These are phyloP conservation scores for Notechis scutatus DNA, from an alignment of 2,113 vertebrate species.

Conservation along the genomic window DNA sequence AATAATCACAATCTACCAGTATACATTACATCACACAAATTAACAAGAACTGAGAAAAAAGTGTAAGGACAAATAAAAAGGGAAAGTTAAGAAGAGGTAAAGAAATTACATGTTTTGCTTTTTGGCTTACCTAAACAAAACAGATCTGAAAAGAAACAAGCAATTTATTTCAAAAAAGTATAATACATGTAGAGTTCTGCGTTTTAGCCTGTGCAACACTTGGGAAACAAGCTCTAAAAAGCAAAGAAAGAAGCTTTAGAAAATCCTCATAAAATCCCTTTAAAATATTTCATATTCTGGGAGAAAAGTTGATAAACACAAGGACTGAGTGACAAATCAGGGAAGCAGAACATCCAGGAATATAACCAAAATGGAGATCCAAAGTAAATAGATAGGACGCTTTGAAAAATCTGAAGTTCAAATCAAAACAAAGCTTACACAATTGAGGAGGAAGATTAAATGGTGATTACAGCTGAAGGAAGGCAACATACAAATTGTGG, in stretches of 20 bases:
- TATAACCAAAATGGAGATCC: constrained; percentile 33
- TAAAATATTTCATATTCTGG: constrained; percentile 32
- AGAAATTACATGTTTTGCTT: background rate
- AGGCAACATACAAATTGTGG: constrained; percentile 18
- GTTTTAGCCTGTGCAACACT: background rate
- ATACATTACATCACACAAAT: background rate
- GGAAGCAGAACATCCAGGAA: constrained; percentile 21
- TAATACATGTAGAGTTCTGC: background rate
- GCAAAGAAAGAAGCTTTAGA: constrained; percentile 25
- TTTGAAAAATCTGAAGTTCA: constrained; percentile 38
- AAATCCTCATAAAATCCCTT: background rate
- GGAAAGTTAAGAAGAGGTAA: background rate
- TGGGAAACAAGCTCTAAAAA: constrained; percentile 16
- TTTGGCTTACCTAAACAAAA: background rate
- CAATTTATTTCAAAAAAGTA: constrained; percentile 24
- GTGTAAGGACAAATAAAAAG: background rate
- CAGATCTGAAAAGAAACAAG: background rate
- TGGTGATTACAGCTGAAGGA: constrained; percentile 38
- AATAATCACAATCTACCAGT: background rate
- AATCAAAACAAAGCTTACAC: constrained; percentile 37
- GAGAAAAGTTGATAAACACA: constrained; percentile 13
- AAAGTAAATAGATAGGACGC: constrained; percentile 9
- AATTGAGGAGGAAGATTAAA: constrained; percentile 49
- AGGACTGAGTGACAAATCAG: constrained; percentile 51
- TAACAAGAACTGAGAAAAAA: background rate